Percentiles rank a stretch among this genome's conserved stretches.
Evolutionary conservation across 2,888 invertebrate species (phyloP).

Genomic region (Hemithea aestivaria): DNA sequence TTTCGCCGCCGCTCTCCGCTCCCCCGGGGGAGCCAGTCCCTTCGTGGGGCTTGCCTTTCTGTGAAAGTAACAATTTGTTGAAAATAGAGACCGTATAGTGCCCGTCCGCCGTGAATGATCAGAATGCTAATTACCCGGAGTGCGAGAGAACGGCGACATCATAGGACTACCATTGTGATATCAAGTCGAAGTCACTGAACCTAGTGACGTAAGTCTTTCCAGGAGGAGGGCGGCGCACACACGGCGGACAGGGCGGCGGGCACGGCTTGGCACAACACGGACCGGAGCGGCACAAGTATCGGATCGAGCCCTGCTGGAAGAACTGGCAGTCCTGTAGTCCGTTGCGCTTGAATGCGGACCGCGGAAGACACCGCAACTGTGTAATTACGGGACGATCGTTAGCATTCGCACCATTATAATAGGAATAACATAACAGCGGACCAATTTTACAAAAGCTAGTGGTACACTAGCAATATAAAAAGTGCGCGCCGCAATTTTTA

Average conservation of each 20-base stretch:
- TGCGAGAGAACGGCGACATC: slow-evolving; percentile 36
- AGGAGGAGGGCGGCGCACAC: slow-evolving; percentile 66
- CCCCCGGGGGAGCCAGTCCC: slow-evolving; percentile 39
- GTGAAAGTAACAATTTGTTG: slow-evolving; percentile 29
- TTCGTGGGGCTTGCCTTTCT: slow-evolving; percentile 52
- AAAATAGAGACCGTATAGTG: slow-evolving; percentile 5
- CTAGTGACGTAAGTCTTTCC: slow-evolving; percentile 73
- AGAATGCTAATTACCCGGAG: slow-evolving; percentile 51
- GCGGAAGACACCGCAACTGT: slow-evolving; percentile 72
- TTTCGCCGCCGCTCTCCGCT: slow-evolving; percentile 57
- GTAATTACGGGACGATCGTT: slow-evolving; percentile 14
- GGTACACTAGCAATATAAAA: too few relatives aligned
- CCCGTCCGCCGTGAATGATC: slow-evolving; percentile 57
- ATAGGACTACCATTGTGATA: slow-evolving; percentile 64
- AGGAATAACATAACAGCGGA: too few relatives aligned
- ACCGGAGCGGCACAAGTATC: slow-evolving; percentile 67
- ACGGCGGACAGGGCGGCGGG: slow-evolving; percentile 68
- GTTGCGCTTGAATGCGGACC: slow-evolving; percentile 75
- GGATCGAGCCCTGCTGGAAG: slow-evolving; percentile 73
- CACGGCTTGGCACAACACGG: slow-evolving; percentile 55
- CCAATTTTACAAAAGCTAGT: too few relatives aligned
- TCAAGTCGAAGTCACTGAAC: slow-evolving; percentile 70
- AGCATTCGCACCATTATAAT: too few relatives aligned
- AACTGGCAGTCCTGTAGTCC: slow-evolving; percentile 74
- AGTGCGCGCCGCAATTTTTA: too few relatives aligned